Evolutionary conservation across 2,113 vertebrate species (phyloP), one percentile per base, ranked within the genome.

Genomic region (Ovibos moschatus): DNA sequence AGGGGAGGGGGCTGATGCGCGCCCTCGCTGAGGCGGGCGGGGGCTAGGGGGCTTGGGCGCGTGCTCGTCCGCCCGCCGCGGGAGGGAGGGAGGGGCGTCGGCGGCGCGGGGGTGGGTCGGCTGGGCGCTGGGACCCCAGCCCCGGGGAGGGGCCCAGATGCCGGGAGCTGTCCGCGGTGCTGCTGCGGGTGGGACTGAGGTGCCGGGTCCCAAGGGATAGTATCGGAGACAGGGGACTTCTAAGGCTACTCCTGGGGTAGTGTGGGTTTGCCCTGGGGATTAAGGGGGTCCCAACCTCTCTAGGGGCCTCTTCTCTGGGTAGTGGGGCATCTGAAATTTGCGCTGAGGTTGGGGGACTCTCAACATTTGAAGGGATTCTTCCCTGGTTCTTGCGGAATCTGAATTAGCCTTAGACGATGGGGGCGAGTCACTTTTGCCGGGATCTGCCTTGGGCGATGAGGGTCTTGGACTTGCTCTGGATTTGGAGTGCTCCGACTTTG

Each of bases 131-230:
- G 60, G 97, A 97, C 97, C 97, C 97, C 95, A n/a, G 84, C 89
- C 86, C 89, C 14, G 64, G 83, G 86, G 81, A 97, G 92, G 92
- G 92, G 58, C 84, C 2, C 91, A 36, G 89, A 33, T 5, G 40
- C 47, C 67, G 82, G 96, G 97, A 96, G 92, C 98, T 98, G 96
- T 98, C 98, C 97, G 96, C 92, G 97, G 98, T 98, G 97, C 98
- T 98, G 97, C 95, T 28, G 95, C 78, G 33, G 93, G 67, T 58
- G 12, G 47, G 78, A 74, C 78, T 27, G 50, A 87, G 87, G 67
- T 67, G 27, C 53, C 7, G 28, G 79, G 71, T 89, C 92, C 96
- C 92, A 15, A 89, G 62, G 84, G 94, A 82, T 60, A 47, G 86
- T 64, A 33, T 67, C 30, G 36, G 40, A 36, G 25, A 21, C 40